A percentile compares a stretch with the other conserved stretches of the same genome.
These are phyloP conservation scores for Pachypeltis micranthus DNA, from an alignment of 1,140 invertebrate genomes.

Conservation along the genomic window DNA sequence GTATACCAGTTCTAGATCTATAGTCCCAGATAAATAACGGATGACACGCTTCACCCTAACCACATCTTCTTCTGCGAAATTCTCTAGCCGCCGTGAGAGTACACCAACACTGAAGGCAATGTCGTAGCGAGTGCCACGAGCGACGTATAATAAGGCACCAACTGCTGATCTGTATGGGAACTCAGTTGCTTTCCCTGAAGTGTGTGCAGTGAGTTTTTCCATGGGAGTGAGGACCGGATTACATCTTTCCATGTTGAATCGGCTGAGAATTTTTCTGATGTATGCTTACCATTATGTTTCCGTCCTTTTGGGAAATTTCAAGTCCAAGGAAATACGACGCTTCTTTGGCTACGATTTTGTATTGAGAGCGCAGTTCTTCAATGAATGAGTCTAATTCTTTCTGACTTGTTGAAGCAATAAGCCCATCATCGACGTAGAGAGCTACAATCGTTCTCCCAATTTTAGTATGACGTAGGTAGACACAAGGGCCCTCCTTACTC, in stretches of 20 bases:
- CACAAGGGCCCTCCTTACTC: not conserved
- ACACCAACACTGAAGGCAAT: not conserved
- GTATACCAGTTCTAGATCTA: no score
- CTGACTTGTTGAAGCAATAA: no score
- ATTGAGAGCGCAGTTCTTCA: no score
- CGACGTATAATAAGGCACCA: constrained; percentile 29
- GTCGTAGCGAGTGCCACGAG: not conserved
- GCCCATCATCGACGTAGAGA: not conserved
- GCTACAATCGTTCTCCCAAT: no score
- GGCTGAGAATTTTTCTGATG: no score
- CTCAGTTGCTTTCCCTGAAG: no score
- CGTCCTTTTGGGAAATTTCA: not conserved
- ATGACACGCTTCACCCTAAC: no score
- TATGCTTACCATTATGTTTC: not conserved
- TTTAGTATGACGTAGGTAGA: not conserved
- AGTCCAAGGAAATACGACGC: no score
- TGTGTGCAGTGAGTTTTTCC: not conserved
- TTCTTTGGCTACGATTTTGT: no score
- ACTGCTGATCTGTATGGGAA: not conserved
- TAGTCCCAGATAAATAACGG: not conserved
- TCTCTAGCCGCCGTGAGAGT: not conserved
- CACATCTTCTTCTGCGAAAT: no score
- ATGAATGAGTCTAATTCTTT: no score
- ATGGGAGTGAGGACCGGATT: not conserved
- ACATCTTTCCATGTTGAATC: no score